Percentiles rank a stretch among this genome's conserved stretches.
Evolutionary conservation across 2,888 invertebrate species (phyloP).

Genomic region (Helicoverpa assulta): DNA sequence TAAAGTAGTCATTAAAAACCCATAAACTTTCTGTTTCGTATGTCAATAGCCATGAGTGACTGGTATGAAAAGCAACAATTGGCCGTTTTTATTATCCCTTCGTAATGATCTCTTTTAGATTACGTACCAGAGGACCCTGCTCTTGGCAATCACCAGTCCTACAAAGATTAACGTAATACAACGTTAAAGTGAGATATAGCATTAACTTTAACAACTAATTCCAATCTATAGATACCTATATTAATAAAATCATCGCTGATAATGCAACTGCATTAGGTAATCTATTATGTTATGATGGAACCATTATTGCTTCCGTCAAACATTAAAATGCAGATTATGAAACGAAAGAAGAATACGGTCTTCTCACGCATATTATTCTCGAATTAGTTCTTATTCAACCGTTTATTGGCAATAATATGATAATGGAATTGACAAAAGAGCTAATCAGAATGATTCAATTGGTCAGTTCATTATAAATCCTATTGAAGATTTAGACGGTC

Average conservation of each 20-base stretch:
- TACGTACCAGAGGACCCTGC: constrained; percentile 25
- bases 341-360: constrained; percentile 20
- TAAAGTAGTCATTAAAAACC: constrained; percentile 42
- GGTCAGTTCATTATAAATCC: constrained; percentile 44
- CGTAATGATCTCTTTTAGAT: constrained; percentile 40
- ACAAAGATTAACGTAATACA: not conserved
- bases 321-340: constrained; percentile 26
- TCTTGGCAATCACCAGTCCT: constrained; percentile 18
- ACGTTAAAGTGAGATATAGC: not conserved
- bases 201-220: not conserved
- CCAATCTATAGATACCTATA: not conserved
- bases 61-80: constrained; percentile 41
- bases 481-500: constrained; percentile 55
- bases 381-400: constrained; percentile 49
- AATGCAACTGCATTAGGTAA: constrained; percentile 14
- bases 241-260: not conserved
- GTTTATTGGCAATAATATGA: constrained; percentile 39
- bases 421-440: constrained; percentile 39
- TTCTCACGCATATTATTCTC: constrained; percentile 20
- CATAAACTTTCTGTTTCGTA: constrained; percentile 48
- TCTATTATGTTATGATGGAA: constrained; percentile 22
- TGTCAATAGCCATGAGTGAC: constrained; percentile 49
- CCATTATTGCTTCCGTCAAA: constrained; percentile 30
- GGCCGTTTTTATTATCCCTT: constrained; percentile 42
- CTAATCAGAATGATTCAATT: constrained; percentile 58